Conservation (phyloP, 1,140 invertebrate species). For the Grapholita molesta region DNA sequence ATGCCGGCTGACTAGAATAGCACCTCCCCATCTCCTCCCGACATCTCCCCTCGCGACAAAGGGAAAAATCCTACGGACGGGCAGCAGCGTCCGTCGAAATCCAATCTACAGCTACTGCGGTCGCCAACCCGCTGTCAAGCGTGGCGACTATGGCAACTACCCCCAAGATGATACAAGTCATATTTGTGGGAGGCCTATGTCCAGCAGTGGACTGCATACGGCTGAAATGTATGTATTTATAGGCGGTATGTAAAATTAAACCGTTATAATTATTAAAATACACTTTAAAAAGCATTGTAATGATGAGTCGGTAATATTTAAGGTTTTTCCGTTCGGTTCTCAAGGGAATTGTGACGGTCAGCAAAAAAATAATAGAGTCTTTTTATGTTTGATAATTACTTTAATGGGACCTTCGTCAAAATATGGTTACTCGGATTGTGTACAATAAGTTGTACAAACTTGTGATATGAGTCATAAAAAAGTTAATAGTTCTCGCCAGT, state of each 20-base stretch:
- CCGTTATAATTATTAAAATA: not conserved
- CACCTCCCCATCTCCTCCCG: too few species aligned
- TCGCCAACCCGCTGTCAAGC: too few species aligned
- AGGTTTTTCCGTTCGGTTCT: not conserved
- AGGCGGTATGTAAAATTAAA: not conserved
- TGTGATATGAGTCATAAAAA: not conserved
- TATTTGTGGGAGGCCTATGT: too few species aligned
- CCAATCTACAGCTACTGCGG: too few species aligned
- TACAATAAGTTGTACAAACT: not conserved
- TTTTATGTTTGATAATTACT: not conserved
- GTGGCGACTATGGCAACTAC: too few species aligned
- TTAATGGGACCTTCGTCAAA: not conserved
- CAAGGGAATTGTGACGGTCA: not conserved
- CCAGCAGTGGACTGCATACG: too few species aligned
- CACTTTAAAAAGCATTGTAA: not conserved
- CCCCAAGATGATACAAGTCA: too few species aligned
- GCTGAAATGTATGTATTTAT: too few species aligned
- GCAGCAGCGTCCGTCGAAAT: too few species aligned
- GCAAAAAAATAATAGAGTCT: not conserved
- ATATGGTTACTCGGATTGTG: not conserved
- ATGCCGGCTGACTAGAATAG: too few species aligned
- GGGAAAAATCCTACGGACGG: too few species aligned
- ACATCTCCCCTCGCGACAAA: too few species aligned
- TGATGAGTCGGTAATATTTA: not conserved
- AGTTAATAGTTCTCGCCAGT: not conserved